A percentile compares a stretch with the other conserved stretches of the same genome.
These are phyloP conservation scores for Thalassarche chlororhynchos DNA, from an alignment of 2,113 vertebrate species.

Conservation along the genomic window DNA sequence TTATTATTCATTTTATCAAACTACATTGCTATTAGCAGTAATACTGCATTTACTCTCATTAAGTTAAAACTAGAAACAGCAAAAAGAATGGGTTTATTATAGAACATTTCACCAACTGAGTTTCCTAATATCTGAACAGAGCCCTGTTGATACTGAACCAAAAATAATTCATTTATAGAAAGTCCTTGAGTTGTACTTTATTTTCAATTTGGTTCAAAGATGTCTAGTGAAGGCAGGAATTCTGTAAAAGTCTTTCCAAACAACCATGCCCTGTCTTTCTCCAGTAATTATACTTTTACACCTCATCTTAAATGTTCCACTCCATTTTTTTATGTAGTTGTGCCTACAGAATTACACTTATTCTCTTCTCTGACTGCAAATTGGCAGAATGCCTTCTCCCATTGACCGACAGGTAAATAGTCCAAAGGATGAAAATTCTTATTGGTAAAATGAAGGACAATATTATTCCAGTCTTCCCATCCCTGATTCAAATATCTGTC, in stretches of 20 bases:
- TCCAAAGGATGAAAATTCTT: background rate
- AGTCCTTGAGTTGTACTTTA: background rate
- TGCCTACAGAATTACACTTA: background rate
- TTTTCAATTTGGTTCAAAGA: background rate
- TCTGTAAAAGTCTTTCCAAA: background rate
- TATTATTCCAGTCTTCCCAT: background rate
- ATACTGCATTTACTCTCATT: background rate
- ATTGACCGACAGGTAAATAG: background rate
- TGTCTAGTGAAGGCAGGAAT: background rate
- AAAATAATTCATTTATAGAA: background rate
- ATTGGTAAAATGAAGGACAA: background rate
- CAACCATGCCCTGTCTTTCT: background rate
- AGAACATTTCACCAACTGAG: background rate
- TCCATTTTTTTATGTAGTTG: background rate
- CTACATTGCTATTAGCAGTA: slow-evolving; percentile 1
- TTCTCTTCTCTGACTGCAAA: background rate
- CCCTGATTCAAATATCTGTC: background rate
- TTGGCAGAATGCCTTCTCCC: background rate
- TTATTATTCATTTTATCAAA: slow-evolving; percentile 45
- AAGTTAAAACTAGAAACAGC: background rate
- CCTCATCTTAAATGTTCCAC: background rate
- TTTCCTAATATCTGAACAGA: background rate
- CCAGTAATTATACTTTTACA: background rate
- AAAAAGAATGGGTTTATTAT: background rate
- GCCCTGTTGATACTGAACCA: background rate